These are phyloP conservation scores for Nymphalis io DNA, from an alignment of 1,140 invertebrate genomes.

Conservation along the genomic window DNA sequence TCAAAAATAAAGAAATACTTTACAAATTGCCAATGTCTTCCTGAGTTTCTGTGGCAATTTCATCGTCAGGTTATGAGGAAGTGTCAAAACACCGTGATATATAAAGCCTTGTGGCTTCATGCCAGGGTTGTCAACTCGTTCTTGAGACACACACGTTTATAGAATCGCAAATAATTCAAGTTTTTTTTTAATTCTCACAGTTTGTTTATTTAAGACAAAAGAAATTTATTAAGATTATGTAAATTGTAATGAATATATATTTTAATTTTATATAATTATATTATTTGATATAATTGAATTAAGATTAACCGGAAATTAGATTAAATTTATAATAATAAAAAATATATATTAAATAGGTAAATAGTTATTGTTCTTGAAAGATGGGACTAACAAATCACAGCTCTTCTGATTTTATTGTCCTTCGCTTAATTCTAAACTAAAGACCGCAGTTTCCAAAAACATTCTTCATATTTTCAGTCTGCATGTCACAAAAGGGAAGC, in stretches of 20 bases:
- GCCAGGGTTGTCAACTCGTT: constrained; percentile 54
- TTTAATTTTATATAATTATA: no score
- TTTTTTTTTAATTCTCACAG: neutral
- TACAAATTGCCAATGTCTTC: constrained; percentile 23
- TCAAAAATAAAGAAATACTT: constrained; percentile 29
- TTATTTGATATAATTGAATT: no score
- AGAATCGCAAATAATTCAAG: constrained; percentile 4
- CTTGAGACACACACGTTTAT: constrained; percentile 35
- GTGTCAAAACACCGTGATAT: constrained; percentile 72
- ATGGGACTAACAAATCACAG: neutral
- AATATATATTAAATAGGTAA: no score
- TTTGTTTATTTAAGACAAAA: neutral
- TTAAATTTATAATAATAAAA: no score
- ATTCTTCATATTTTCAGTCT: constrained; percentile 23
- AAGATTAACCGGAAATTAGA: no score
- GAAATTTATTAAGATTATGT: no score
- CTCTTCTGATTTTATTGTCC: neutral
- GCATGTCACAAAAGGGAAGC: constrained; percentile 39
- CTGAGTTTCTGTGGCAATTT: constrained; percentile 46
- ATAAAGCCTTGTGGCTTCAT: constrained; percentile 62
- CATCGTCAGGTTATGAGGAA: constrained; percentile 42
- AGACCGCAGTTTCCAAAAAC: neutral
- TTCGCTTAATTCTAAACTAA: neutral
- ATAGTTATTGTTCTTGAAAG: no score
- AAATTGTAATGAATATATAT: no score